These are phyloP conservation scores for Lucinisca nassula DNA, from an alignment of 2,888 invertebrate species.

Conservation along the genomic window DNA sequence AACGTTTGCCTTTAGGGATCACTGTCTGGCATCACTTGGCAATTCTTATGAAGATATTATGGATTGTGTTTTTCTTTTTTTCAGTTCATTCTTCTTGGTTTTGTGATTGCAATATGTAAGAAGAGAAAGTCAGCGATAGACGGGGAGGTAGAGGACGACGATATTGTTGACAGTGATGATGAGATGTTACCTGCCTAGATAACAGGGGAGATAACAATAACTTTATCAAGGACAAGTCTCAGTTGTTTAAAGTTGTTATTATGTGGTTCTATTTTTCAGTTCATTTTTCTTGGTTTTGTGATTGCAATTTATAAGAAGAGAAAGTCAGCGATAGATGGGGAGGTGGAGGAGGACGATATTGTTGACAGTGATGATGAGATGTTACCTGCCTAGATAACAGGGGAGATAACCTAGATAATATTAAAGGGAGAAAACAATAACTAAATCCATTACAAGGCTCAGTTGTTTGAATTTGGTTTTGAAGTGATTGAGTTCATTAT, in stretches of 20 bases:
- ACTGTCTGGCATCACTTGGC: no score
- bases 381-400: conserved; percentile 71
- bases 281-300: conserved; percentile 84
- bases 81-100: conserved; percentile 84
- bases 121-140: conserved; percentile 83
- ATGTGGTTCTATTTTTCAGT: conserved; percentile 77
- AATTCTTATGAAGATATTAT: no score
- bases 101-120: conserved; percentile 82
- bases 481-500: no score
- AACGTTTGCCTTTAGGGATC: no score
- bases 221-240: no score
- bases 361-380: conserved; percentile 85
- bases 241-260: no score
- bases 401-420: no score
- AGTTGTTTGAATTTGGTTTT: no score
- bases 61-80: no score
- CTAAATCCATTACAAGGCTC: no score
- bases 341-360: conserved; percentile 86
- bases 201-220: no score
- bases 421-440: no score
- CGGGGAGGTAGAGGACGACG: conserved; percentile 85
- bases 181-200: conserved; percentile 73
- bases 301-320: conserved; percentile 81
- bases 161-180: conserved; percentile 86
- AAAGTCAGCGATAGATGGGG: conserved; percentile 84